Conservation (phyloP, 2,113 vertebrate genomes). For the Thryonomys swinderianus region DNA sequence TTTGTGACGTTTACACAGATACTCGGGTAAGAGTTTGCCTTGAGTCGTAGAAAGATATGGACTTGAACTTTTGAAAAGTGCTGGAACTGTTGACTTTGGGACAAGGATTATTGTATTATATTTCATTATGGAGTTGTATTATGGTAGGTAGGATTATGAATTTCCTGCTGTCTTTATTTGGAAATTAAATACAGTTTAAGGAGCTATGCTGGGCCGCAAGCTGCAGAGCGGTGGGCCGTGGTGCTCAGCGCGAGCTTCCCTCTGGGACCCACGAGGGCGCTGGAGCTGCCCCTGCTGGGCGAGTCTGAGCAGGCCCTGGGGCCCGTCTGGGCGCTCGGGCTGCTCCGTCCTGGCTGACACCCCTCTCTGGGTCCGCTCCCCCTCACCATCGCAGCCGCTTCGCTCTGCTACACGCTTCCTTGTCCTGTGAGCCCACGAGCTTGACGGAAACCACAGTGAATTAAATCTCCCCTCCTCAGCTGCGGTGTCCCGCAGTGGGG, state of each 20-base stretch:
- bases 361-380: not conserved
- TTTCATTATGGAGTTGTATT: not conserved
- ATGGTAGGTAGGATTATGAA: not conserved
- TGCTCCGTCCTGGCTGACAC: not conserved
- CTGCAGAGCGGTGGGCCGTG: not conserved
- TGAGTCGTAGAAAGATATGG: not conserved
- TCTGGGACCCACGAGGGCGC: not conserved
- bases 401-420: not conserved
- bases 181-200: not conserved
- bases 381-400: not conserved
- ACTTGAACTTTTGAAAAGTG: not conserved
- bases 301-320: not conserved
- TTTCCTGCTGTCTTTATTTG: not conserved
- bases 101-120: too few relatives aligned
- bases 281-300: not conserved
- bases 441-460: not conserved
- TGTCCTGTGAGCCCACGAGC: not conserved
- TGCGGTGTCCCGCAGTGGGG: not conserved
- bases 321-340: too few relatives aligned
- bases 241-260: not conserved
- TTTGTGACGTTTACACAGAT: not conserved
- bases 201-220: not conserved
- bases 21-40: not conserved
- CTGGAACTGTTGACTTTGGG: not conserved
- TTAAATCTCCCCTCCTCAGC: not conserved